These are phyloP conservation scores for Mastomys coucha DNA, from an alignment of 2,113 vertebrate genomes.

Conservation along the genomic window DNA sequence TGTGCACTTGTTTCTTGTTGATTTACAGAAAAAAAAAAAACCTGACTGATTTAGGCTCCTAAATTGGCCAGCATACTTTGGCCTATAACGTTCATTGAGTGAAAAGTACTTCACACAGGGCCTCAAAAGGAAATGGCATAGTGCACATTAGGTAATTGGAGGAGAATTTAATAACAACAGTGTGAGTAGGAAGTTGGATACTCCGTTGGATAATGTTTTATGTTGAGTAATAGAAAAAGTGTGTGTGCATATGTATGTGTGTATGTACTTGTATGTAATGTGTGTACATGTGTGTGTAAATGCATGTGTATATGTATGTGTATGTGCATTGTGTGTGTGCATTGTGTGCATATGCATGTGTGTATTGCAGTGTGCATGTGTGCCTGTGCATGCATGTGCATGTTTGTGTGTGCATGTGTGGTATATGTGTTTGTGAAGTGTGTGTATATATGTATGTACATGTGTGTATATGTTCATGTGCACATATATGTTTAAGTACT, in stretches of 20 bases:
- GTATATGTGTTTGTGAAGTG: no score
- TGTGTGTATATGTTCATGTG: no score
- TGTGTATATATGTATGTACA: no score
- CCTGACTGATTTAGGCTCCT: background rate
- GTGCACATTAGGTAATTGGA: background rate
- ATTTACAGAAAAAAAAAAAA: background rate
- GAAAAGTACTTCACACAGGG: constrained; percentile 11
- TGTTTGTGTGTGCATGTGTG: background rate
- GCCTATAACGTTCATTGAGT: background rate
- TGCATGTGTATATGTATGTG: background rate
- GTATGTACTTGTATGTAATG: no score
- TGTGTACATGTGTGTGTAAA: background rate
- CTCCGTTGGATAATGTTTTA: background rate
- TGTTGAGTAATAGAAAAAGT: background rate
- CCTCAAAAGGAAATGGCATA: background rate
- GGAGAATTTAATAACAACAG: background rate
- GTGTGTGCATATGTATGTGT: background rate
- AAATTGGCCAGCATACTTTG: background rate
- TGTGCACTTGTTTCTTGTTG: background rate
- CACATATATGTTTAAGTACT: no score
- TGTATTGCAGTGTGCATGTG: no score
- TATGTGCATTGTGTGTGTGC: accelerated
- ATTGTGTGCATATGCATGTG: background rate
- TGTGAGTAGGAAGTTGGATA: background rate
- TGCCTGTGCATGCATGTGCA: no score